Conservation (phyloP, 2,888 invertebrate species). For the Hermaeophaga mercurialis region DNA sequence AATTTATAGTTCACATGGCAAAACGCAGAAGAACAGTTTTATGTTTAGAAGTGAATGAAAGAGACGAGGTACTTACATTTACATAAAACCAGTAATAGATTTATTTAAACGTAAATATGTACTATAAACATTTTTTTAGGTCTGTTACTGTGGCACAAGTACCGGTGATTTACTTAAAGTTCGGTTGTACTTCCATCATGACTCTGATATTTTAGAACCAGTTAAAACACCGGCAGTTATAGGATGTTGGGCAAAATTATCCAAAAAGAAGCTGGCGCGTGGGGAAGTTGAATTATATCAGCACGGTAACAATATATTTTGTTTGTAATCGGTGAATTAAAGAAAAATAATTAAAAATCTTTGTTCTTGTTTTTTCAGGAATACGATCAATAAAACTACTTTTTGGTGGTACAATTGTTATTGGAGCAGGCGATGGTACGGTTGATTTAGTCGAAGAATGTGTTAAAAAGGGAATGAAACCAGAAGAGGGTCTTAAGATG, state of each 20-base stretch:
- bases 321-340: no score
- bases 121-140: slow-evolving; percentile 26
- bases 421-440: slow-evolving; percentile 87
- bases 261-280: slow-evolving; percentile 59
- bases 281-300: slow-evolving; percentile 66
- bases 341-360: no score
- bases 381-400: slow-evolving; percentile 70
- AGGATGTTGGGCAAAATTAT: slow-evolving; percentile 64
- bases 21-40: slow-evolving; percentile 78
- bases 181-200: slow-evolving; percentile 66
- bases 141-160: slow-evolving; percentile 82
- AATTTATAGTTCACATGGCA: slow-evolving; percentile 74
- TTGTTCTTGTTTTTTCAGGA: slow-evolving; percentile 54
- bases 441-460: slow-evolving; percentile 70
- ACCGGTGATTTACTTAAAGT: slow-evolving; percentile 76
- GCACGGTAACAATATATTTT: slow-evolving; percentile 53
- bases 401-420: slow-evolving; percentile 66
- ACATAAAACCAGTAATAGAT: no score
- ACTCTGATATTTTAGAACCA: slow-evolving; percentile 61
- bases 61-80: slow-evolving; percentile 70
- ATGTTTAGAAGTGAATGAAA: slow-evolving; percentile 71
- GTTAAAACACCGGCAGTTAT: slow-evolving; percentile 64
- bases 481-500: slow-evolving; percentile 50
- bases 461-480: slow-evolving; percentile 21
- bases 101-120: not conserved